These are phyloP conservation scores for Cynaeus angustus DNA, from an alignment of 2,888 invertebrate species.

Conservation along the genomic window DNA sequence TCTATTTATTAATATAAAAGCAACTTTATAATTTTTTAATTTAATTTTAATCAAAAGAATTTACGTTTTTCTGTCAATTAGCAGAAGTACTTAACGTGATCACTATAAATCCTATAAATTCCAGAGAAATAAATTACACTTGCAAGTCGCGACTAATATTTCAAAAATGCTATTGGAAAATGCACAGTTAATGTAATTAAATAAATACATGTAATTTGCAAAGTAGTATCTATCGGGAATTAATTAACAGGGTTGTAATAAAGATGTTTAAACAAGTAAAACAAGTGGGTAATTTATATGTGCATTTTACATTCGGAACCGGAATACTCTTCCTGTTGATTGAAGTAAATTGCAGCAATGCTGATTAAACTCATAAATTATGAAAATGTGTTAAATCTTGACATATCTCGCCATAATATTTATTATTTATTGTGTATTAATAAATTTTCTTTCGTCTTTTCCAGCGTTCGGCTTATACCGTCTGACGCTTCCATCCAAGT, in stretches of 20 bases:
- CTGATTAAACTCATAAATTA: constrained; percentile 35
- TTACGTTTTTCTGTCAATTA: neutral
- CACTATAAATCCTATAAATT: neutral
- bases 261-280: constrained; percentile 30
- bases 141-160: neutral
- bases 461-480: constrained; percentile 1
- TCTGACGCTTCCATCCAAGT: constrained; percentile 7
- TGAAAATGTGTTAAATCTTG: constrained; percentile 17
- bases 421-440: constrained; percentile 38
- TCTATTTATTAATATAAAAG: no score
- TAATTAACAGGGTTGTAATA: constrained; percentile 28
- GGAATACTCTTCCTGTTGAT: constrained; percentile 27
- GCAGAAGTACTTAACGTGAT: neutral
- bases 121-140: neutral
- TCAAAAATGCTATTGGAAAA: constrained; percentile 7
- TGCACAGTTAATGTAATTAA: constrained; percentile 28
- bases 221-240: constrained; percentile 25
- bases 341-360: constrained; percentile 11
- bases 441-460: constrained; percentile 29
- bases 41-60: no score
- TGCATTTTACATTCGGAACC: constrained; percentile 16
- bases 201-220: constrained; percentile 18
- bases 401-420: constrained; percentile 38
- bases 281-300: constrained; percentile 19
- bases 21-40: no score